A percentile compares a stretch with the other conserved stretches of the same genome.
These are phyloP conservation scores for Sussaba pulchella DNA, from an alignment of 2,888 invertebrate species.

Conservation along the genomic window DNA sequence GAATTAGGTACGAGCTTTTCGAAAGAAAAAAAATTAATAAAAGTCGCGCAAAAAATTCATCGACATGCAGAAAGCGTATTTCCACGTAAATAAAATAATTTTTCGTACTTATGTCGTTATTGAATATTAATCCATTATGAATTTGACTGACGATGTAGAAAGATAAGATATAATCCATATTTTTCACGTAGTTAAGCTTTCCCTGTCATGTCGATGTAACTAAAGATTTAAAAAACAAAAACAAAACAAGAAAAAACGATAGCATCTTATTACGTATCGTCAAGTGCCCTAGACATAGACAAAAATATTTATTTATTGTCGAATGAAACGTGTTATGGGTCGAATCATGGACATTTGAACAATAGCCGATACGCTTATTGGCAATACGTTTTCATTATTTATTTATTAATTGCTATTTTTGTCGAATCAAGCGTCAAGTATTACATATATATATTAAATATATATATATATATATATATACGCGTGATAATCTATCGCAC, in stretches of 20 bases:
- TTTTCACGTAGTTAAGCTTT: conserved; percentile 83
- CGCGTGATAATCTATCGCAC: conserved; percentile 16
- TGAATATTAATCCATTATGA: conserved; percentile 75
- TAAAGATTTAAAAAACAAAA: conserved; percentile 19
- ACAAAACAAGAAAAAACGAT: conserved; percentile 44
- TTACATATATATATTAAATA: too few species aligned
- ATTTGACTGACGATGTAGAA: conserved; percentile 80
- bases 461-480: too few species aligned
- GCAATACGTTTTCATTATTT: neutral
- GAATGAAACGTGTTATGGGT: neutral
- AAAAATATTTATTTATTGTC: conserved; percentile 29
- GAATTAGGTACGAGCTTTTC: neutral
- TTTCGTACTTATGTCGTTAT: conserved; percentile 73
- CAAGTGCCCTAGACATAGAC: conserved; percentile 46
- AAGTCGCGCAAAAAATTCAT: conserved; percentile 47
- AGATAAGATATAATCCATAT: conserved; percentile 80
- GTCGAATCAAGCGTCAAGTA: neutral
- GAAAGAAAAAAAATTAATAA: neutral
- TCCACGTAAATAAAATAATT: conserved; percentile 74
- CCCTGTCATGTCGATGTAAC: conserved; percentile 77
- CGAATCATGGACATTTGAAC: neutral
- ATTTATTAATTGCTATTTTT: neutral
- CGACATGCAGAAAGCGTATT: conserved; percentile 75
- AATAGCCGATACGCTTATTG: conserved; percentile 5
- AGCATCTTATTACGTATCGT: conserved; percentile 72